Base-by-base conservation (phyloP, 2,113 vertebrate genomes). In the Fregata magnificens region DNA sequence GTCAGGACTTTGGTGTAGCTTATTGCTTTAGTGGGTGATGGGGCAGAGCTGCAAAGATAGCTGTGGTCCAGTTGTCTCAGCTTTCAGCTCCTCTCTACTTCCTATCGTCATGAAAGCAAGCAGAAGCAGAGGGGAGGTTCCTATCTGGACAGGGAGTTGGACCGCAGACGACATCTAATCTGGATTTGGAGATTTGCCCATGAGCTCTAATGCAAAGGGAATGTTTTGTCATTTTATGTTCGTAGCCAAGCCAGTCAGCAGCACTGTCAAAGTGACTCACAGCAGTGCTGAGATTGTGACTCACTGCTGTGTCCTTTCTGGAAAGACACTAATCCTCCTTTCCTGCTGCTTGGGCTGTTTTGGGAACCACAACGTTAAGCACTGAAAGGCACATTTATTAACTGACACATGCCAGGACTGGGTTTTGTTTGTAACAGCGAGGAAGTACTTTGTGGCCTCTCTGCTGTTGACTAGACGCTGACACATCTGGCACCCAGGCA, bases 301-400 rank as follows among this genome's bases (percentile, higher is more conserved):
- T 97, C 97, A 97, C 76, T 84, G 91, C 91, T 82, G 56, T 82
- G 95, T 96, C 92, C 93, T 96, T 90, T 97, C 94, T 95, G 95
- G 92, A 97, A 95, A 95, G 93, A 95, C 70, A 77, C 85, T 95
- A 90, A 95, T 97, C 91, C 86, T 95, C 52, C 88, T 94, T 95
- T 97, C 96, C 95, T 95, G 95, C 86, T 95, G 93, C 86, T 95
- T 79, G 59, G 91, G 77, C 91, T 96, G 90, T 16, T 85, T 95
- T 82, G 87, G 77, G 93, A 96, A 53, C 97, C 95, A 82, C 91
- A 97, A 55, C 4, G 9, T 94, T 81, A 34, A 74, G 53, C 42
- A 55, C 67, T 94, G 81, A 96, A 97, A 96, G 77, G 82, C 83
- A 63, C 86, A 87, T 80, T 92, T 93, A 93, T 91, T 88, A 94